Evolutionary conservation across 1,140 invertebrate species (phyloP), one percentile per base, ranked within the genome.

Genomic region (Sycophaga agraensis): DNA sequence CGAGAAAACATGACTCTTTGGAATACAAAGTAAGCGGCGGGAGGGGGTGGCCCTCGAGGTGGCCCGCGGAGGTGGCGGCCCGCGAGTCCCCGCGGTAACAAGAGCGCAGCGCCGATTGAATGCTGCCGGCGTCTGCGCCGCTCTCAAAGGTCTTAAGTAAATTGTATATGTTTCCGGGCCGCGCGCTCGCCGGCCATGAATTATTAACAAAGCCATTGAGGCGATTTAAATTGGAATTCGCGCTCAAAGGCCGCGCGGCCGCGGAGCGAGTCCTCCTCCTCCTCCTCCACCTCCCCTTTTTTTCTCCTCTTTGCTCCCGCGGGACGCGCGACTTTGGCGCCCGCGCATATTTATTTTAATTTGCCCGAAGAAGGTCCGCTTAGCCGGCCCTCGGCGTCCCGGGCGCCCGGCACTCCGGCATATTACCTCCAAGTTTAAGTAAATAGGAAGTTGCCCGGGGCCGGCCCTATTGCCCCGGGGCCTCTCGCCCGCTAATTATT

Each of bases 181-280:
- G n/a, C 46, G 50, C 50, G 16, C 53, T 28, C 22, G 35, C 37
- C 19, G 37, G 24, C 46, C 53, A 56, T 63, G 60, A 63, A 63
- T 63, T 63, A 63, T 63, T 57, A 63, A 63, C 54, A 57, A 63
- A 35, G 54, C 54, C 39, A 63, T 63, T 63, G 46, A 51, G 53
- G 9, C 39, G 45, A 63, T 63, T 63, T 57, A 63, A 63, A 63
- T 63, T 63, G 61, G 58, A 63, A 63, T 57, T 63, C 58, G 57
- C 19, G 35, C 53, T 62, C 53, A 56, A 62, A 62, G 51, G 35
- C 40, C 42, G 16, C 16, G 34, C 16, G 24, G 22, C 6, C 26
- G 35, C 22, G 24, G 0, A 11, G n/a, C n/a, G n/a, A n/a, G n/a
- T n/a, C n/a, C n/a, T n/a, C 17, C 9, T 2, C 17, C 40, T 2